Conservation (phyloP, 2,888 invertebrate genomes). For the Polymixis flavicincta region DNA sequence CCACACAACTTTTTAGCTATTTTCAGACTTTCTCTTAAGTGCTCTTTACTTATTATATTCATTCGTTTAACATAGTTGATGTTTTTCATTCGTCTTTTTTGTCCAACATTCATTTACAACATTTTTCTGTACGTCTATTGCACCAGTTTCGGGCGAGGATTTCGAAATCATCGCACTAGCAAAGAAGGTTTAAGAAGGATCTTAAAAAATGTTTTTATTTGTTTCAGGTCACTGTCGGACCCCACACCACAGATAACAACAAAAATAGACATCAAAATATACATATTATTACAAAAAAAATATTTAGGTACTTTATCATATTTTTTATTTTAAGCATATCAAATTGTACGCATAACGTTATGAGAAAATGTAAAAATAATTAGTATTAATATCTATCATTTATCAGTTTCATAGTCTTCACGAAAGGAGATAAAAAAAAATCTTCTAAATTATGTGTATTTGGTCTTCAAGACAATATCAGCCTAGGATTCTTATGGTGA, state of each 20-base stretch:
- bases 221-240: slow-evolving; percentile 88
- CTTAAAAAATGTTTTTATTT: slow-evolving; percentile 42
- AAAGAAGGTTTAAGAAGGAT: too few species aligned
- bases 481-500: slow-evolving; percentile 31
- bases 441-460: background rate
- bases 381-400: slow-evolving; percentile 4
- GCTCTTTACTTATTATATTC: too few species aligned
- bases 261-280: slow-evolving; percentile 60
- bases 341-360: slow-evolving; percentile 56
- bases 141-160: too few species aligned
- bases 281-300: slow-evolving; percentile 38
- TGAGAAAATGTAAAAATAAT: slow-evolving; percentile 43
- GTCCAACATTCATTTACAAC: too few species aligned
- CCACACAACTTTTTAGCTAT: too few species aligned
- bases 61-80: too few species aligned
- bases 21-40: too few species aligned
- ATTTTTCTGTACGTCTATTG: too few species aligned
- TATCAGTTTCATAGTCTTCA: slow-evolving; percentile 18
- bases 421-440: background rate
- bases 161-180: too few species aligned
- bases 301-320: slow-evolving; percentile 66
- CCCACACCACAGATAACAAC: slow-evolving; percentile 87
- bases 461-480: slow-evolving; percentile 57
- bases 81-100: too few species aligned
- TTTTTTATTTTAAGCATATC: slow-evolving; percentile 73